Percentiles rank a stretch among this genome's conserved stretches.
phyloP scores from a whole-genome alignment of 2,797 vertebrate genomes.

The Phrynocephalus forsythii region DNA sequence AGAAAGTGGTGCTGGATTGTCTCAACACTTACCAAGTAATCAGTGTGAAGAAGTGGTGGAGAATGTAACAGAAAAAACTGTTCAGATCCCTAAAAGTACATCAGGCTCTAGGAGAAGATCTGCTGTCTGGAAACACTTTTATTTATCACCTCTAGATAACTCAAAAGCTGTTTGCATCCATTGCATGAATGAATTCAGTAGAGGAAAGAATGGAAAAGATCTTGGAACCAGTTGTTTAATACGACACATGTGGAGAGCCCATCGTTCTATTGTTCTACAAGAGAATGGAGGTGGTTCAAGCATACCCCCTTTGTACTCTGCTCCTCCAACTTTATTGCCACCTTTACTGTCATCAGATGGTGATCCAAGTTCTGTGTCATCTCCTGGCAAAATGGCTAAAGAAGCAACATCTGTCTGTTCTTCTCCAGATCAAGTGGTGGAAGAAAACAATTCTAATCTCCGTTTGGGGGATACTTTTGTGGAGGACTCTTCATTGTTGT shows the following conservation, averaged over 20 bases:
- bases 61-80: conserved; percentile 78
- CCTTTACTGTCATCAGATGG: conserved; percentile 83
- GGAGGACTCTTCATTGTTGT: conserved; percentile 71
- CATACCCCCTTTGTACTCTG: conserved; percentile 89
- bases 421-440: conserved; percentile 83
- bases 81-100: conserved; percentile 84
- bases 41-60: conserved; percentile 85
- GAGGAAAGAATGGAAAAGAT: conserved; percentile 98
- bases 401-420: conserved; percentile 78
- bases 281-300: conserved; percentile 90
- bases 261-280: conserved; percentile 94
- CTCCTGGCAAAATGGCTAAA: conserved; percentile 85
- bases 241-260: conserved; percentile 97
- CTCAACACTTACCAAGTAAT: conserved; percentile 81
- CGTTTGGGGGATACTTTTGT: conserved; percentile 79
- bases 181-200: conserved; percentile 97
- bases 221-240: conserved; percentile 97
- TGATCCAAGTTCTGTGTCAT: conserved; percentile 79
- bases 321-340: conserved; percentile 89
- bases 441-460: conserved; percentile 81
- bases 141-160: conserved; percentile 93
- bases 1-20: conserved; percentile 75
- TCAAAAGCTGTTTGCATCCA: conserved; percentile 98
- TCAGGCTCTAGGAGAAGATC: conserved; percentile 92
- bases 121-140: conserved; percentile 98